phyloP scores from a whole-genome alignment of 2,113 vertebrate genomes.

The Melanostigma gelatinosum region DNA sequence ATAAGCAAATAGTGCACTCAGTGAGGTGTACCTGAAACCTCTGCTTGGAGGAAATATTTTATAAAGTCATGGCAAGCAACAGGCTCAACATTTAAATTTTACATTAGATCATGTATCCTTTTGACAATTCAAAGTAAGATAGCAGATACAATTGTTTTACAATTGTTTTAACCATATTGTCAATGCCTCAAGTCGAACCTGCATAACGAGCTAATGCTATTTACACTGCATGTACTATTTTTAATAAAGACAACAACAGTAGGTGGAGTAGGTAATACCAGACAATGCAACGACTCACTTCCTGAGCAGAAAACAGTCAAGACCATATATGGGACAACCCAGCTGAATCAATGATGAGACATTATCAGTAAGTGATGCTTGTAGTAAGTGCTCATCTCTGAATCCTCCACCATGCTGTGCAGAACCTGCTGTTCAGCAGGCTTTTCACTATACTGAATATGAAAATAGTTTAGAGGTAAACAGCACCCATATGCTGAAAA shows the following conservation, averaged over 20 bases:
- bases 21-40: background rate
- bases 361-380: constrained; percentile 48
- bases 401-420: constrained; percentile 36
- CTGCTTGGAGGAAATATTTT: background rate
- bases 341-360: constrained; percentile 36
- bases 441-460: constrained; percentile 28
- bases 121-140: background rate
- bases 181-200: background rate
- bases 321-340: constrained; percentile 14
- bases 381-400: constrained; percentile 43
- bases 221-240: background rate
- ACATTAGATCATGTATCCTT: background rate
- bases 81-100: background rate
- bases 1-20: background rate
- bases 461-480: constrained; percentile 20
- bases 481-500: constrained; percentile 1
- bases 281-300: background rate
- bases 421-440: constrained; percentile 27
- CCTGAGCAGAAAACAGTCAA: constrained; percentile 1
- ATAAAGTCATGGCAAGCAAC: background rate
- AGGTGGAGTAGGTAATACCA: background rate
- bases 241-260: background rate
- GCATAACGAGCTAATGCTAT: background rate
- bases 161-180: background rate
- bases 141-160: background rate